These are phyloP conservation scores for Coreoperca whiteheadi DNA, from an alignment of 2,113 vertebrate genomes.

Conservation along the genomic window DNA sequence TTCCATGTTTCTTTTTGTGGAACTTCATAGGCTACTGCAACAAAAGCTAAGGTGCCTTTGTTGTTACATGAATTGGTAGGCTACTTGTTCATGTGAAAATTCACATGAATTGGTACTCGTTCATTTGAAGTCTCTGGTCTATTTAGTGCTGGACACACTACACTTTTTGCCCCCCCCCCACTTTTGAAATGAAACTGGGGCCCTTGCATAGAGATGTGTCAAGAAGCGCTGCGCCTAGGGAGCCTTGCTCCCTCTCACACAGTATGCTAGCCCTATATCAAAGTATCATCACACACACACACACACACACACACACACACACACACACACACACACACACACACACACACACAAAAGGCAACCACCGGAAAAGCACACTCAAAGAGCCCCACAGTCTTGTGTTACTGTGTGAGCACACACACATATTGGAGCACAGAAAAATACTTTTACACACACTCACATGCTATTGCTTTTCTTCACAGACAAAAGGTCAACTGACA, in stretches of 20 bases:
- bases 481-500: slow-evolving; percentile 56
- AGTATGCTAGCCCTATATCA: slow-evolving; percentile 57
- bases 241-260: slow-evolving; percentile 50
- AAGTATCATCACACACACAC: slow-evolving; percentile 59
- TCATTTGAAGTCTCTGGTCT: too few relatives aligned
- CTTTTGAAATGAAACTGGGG: too few relatives aligned
- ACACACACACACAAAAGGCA: slow-evolving; percentile 23
- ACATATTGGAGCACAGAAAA: slow-evolving; percentile 19
- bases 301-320: not conserved
- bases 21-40: too few relatives aligned
- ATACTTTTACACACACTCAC: slow-evolving; percentile 8
- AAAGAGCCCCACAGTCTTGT: slow-evolving; percentile 47
- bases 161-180: too few relatives aligned
- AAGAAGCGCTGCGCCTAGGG: slow-evolving; percentile 67
- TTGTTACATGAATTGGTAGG: too few relatives aligned
- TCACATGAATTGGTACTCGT: too few relatives aligned
- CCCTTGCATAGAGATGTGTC: slow-evolving; percentile 61
- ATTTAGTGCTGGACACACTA: too few relatives aligned
- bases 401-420: slow-evolving; percentile 38
- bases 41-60: too few relatives aligned
- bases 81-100: too few relatives aligned
- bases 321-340: slow-evolving; percentile 32
- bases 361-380: slow-evolving; percentile 64
- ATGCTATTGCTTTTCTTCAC: slow-evolving; percentile 29
- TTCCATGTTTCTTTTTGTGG: too few relatives aligned